Base-by-base conservation (phyloP, 30 jellyfish, hydroid and myxozoan genomes). In the Catostylus mosaicus region DNA sequence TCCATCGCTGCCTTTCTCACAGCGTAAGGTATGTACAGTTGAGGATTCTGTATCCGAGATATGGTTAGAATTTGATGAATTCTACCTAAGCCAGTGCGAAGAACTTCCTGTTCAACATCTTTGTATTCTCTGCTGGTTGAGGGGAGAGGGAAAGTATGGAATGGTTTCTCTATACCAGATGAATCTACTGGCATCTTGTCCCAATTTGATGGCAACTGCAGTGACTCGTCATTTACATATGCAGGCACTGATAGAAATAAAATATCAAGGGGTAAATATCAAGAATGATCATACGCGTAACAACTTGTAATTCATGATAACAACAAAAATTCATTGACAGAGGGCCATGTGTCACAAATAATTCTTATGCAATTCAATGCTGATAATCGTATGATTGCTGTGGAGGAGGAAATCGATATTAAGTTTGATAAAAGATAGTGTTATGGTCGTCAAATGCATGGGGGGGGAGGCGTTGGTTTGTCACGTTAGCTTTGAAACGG, bases 1-100 rank as follows among this genome's bases (percentile, higher is more conserved):
- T 77, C 88, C 88, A 77, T 77, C 3, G 46, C 45, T 60, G 23
- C 30, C 52, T 77, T 77, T 66, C 45, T 77, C 47, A 77, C 23
- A 54, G 19, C n/a, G 2, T 52, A 77, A 1, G 76, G 48, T 11
- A 2, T 38, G 61, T 56, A 77, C 1, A 77, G 78, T 18, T 62
- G 76, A 31, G 88, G 88, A 27, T 77, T 77, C 40, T 77, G 88
- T 19, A 77, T 59, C 6, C 88, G 88, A 33, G 30, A 12, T 18
- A 72, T 38, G 29, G 29, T 72, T 33, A 2, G 7, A 20, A 72
- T 24, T 72, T 40, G 30, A 18, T 19, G 27, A 1, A 59, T 24
- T 20, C 40, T 57, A 10, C 71, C 78, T 20, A 30, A 3, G 36
- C 79, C 30, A 2, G 70, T 3, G 12, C 4, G 9, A 48, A 8